Base-by-base conservation (phyloP, 2,888 invertebrate genomes). In the Panopea generosa region DNA sequence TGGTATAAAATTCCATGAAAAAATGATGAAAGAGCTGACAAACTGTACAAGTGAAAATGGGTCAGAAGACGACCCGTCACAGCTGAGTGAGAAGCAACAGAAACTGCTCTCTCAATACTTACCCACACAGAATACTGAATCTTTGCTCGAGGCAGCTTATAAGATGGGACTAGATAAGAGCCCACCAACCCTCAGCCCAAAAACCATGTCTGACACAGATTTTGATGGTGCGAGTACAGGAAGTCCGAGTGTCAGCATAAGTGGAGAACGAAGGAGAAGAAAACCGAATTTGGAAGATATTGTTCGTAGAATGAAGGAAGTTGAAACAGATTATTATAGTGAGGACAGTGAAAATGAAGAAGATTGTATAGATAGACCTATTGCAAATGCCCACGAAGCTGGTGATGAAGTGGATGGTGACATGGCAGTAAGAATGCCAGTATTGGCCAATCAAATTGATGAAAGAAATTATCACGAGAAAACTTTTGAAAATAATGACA, bases 201-300 rank as follows among this genome's bases (percentile, higher is more conserved):
- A 77, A 52, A 75, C 77, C 11, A 65, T 77, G 59, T 80, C 83
- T 14, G 81, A 78, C 29, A 76, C 76, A 40, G 81, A 81, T 26
- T 66, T 81, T n/a, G 77, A 81, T 56, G 67, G 60, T 14, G 70
- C 67, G 1, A 80, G 80, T 43, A 77, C 80, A 11, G 81, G 77
- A 27, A 81, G 81, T 66, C 81, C 81, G 2, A 80, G 80, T 45
- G 63, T 81, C 2, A 79, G 79, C 27, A 14, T 81, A 1, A 77
- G 59, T 38, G 77, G 81, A 9, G 83, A 84, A 65, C 77, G 84
- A 60, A 83, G 86, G 26, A 76, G 87, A 55, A 72, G 90, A 14
- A 90, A 90, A 63, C 89, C 86, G 14, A 89, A 88, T n/a, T 57
- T 88, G 1, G 90, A 88, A 60, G 90, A 89, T 71, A 90, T 90